These are phyloP conservation scores for Boleophthalmus pectinirostris DNA, from an alignment of 2,113 vertebrate genomes.

Conservation along the genomic window DNA sequence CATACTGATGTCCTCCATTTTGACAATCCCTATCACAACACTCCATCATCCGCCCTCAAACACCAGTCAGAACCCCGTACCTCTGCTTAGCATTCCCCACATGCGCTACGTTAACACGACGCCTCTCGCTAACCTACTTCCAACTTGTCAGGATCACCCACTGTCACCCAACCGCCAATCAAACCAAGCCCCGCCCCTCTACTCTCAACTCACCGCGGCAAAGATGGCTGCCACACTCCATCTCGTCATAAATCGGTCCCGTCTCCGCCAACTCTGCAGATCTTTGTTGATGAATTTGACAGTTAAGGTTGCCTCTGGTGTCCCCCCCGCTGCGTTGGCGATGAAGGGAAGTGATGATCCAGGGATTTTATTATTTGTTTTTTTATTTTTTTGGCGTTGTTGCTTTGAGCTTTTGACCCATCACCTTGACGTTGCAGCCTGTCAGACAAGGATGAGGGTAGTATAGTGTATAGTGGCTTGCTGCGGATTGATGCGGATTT, in stretches of 20 bases:
- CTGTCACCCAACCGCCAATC: slow-evolving; percentile 47
- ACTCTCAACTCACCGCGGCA: slow-evolving; percentile 17
- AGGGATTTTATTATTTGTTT: slow-evolving; percentile 49
- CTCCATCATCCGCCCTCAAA: background rate
- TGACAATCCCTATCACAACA: background rate
- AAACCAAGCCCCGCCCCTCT: slow-evolving; percentile 22
- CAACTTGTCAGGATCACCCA: slow-evolving; percentile 29
- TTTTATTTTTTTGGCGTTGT: slow-evolving; percentile 4
- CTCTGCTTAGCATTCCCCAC: background rate
- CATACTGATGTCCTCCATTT: background rate
- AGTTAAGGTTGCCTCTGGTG: slow-evolving; percentile 56
- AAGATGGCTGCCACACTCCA: slow-evolving; percentile 62
- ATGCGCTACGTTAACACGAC: slow-evolving; percentile 22
- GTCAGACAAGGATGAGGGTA: slow-evolving; percentile 28
- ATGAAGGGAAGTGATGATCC: slow-evolving; percentile 68
- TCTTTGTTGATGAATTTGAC: slow-evolving; percentile 58
- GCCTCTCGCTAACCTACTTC: slow-evolving; percentile 53
- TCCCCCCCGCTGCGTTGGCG: slow-evolving; percentile 46
- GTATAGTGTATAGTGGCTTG: background rate
- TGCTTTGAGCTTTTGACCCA: slow-evolving; percentile 35
- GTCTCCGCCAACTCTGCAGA: slow-evolving; percentile 40
- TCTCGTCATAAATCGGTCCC: slow-evolving; percentile 37
- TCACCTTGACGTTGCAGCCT: slow-evolving; percentile 63
- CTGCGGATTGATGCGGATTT: background rate
- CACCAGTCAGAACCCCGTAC: background rate